A percentile compares a stretch with the other conserved stretches of the same genome.
phyloP scores from a whole-genome alignment of 2,113 vertebrate species.

The Halcyon malimbica region DNA sequence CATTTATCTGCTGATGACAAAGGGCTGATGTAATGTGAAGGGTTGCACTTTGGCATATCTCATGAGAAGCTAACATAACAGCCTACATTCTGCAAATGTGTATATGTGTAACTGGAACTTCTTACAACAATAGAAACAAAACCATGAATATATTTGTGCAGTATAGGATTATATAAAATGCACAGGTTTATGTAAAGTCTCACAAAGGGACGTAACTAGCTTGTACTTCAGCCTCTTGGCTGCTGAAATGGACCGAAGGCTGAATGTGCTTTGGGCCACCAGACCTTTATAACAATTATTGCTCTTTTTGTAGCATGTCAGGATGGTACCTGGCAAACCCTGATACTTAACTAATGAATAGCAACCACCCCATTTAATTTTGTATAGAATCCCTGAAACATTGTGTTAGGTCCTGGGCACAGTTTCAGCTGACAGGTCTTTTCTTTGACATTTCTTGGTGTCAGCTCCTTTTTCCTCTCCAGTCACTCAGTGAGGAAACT shows the following conservation, averaged over 20 bases:
- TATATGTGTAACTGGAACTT: neutral
- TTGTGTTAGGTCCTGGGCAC: neutral
- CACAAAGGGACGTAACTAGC: neutral
- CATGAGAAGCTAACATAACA: neutral
- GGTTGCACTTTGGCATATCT: neutral
- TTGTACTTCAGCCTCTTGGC: neutral
- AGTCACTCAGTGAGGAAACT: neutral
- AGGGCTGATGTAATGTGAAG: neutral
- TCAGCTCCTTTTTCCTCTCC: neutral
- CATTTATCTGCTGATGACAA: neutral
- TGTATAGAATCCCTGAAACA: neutral
- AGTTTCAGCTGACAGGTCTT: neutral
- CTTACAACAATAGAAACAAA: neutral
- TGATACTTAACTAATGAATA: neutral
- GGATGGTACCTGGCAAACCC: neutral
- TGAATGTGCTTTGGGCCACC: neutral
- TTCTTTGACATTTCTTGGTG: neutral
- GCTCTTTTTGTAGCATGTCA: neutral
- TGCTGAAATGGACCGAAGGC: neutral
- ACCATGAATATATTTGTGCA: neutral
- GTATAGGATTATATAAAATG: neutral
- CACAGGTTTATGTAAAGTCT: neutral
- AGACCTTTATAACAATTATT: neutral
- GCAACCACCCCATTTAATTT: neutral
- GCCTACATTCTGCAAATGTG: neutral